Evolutionary conservation across 2,888 invertebrate species (phyloP), one percentile per base, ranked within the genome.

Genomic region (Phyllotreta cruciferae): DNA sequence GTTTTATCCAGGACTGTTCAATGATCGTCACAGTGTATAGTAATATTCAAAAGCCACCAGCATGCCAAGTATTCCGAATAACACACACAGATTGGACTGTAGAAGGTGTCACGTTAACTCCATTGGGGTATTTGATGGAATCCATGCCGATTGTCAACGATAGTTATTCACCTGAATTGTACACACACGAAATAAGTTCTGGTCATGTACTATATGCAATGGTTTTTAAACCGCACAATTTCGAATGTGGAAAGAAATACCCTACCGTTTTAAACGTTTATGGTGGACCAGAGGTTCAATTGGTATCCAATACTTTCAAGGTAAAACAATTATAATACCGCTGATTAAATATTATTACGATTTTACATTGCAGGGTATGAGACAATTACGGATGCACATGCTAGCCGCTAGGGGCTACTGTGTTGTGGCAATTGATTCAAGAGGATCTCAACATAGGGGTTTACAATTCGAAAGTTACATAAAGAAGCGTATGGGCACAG

Each of bases 211-310:
- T 93, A 61, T 90, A 92, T 74, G 95, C 96, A 49, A 92, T 97
- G 89, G 89, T 96, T 68, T 96, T 96, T 83, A 91, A 93, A 75
- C 94, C 93, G 1, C 88, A 89, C 76, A 86, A 88, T 78, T 89
- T 86, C 73, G 84, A 86, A 66, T 83, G 84, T 0, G 87, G 86
- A 6, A 80, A 82, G 64, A 88, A 90, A 66, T 95, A 96, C 83
- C 98, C 99, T 0, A 96, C 96, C 10, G 91, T 99, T 64, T 86
- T 98, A 54, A 96, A 96, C 81, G 94, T 99, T 57, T 99, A 99
- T 79, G 99, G 97, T 1, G 99, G 99, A 0, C 99, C 99, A 0
- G 97, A 98, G 80, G 96, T 98, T 52, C 98, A 99, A 83, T 87
- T 97, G 41, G 98, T 99, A 64, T 93, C 94, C 58, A 98, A 99